Base-by-base conservation (phyloP, 2,888 invertebrate genomes). In the Philonicus albiceps region DNA sequence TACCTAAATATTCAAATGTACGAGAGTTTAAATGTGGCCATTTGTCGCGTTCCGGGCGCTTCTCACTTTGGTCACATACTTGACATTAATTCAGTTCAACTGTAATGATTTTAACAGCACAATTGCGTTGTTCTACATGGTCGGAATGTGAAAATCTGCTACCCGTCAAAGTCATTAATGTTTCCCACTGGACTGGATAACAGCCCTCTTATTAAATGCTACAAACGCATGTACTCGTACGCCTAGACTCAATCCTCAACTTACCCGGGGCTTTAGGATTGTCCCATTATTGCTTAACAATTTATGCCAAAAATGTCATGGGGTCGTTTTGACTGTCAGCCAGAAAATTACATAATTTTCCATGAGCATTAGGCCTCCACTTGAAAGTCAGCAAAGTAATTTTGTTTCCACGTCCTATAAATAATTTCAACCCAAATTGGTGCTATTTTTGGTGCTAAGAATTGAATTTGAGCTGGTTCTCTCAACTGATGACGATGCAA, bases 11-110 rank as follows among this genome's bases (percentile, higher is more conserved):
- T 11, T 37, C 22, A 40, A 76, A n/a, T 40, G 19, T 40, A 4
- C 49, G 3, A 49, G 3, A 49, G 37, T 78, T 22, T 27, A 49
- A 49, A 43, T 43, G 49, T 78, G 22, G 27, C 49, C 49, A 78
- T 78, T 49, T 8, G 7, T 78, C 11, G n/a, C 78, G 40, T 27
- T 11, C 37, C 8, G 19, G 49, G 30, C 43, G 49, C 27, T 43
- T 49, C 27, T 49, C 16, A 49, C 49, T 22, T 22, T 49, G 19
- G 22, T 49, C 49, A 49, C 78, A 27, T 30, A 78, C 78, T 49
- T 78, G 30, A 78, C 78, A 78, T 78, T 37, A 78, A 78, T 78
- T 78, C 49, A 78, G 27, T 49, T 78, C 49, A 43, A 31, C 78
- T 49, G 49, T 43, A 64, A 64, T 64, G 64, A 64, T 64, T 64